phyloP scores from a whole-genome alignment of 1,140 invertebrate species.

The Lasioglossum baleicum region DNA sequence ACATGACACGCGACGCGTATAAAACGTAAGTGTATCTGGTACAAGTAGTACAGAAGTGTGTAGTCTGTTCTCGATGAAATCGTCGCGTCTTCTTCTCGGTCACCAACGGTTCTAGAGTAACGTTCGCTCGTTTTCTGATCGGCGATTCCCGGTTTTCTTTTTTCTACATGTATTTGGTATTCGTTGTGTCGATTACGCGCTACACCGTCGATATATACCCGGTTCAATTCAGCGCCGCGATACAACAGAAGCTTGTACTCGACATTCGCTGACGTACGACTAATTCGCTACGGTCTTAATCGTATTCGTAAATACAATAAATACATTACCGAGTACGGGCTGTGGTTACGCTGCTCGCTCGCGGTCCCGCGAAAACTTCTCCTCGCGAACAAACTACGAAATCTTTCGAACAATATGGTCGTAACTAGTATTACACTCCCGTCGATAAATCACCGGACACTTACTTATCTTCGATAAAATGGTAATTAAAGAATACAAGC shows the following conservation, averaged over 20 bases:
- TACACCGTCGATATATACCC: not conserved
- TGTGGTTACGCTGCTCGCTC: conserved; percentile 1
- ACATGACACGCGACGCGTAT: conserved; percentile 36
- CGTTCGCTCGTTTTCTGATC: not conserved
- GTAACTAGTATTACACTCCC: no score
- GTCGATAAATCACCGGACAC: no score
- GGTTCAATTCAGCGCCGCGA: not conserved
- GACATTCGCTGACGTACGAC: not conserved
- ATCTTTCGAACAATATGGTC: no score
- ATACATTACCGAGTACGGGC: not conserved
- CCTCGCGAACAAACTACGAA: no score
- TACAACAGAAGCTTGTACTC: conserved; percentile 17
- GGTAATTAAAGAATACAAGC: no score
- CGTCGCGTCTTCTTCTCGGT: no score
- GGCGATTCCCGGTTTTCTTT: conserved; percentile 12
- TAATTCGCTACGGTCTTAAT: conserved; percentile 32
- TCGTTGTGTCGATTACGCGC: conserved; percentile 58
- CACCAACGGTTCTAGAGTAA: no score
- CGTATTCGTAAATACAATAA: conserved; percentile 37
- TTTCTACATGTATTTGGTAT: conserved; percentile 7
- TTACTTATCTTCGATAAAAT: no score
- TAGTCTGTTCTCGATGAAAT: no score
- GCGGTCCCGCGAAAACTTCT: no score
- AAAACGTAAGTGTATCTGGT: conserved; percentile 31
- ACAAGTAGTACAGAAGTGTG: no score